Evolutionary conservation across 2,888 invertebrate species (phyloP).

Genomic region (Smittia sp.): DNA sequence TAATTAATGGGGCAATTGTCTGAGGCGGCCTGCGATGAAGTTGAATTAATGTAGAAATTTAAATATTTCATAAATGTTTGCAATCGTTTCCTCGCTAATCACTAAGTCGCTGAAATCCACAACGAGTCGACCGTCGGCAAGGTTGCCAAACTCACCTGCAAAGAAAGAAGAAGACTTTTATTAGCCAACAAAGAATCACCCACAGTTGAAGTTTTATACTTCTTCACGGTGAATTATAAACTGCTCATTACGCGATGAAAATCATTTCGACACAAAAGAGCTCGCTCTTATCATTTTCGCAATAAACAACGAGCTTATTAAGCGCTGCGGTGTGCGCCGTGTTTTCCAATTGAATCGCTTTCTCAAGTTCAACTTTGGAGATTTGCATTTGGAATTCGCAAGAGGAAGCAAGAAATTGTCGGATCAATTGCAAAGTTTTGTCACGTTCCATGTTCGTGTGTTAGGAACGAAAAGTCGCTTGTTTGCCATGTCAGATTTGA

Average conservation of each 20-base stretch:
- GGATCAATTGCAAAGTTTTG: neutral
- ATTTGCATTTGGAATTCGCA: neutral
- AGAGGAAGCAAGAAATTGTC: neutral
- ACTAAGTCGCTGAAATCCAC: neutral
- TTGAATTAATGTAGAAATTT: constrained; percentile 5
- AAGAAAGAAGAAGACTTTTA: neutral
- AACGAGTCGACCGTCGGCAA: neutral
- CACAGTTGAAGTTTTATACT: neutral
- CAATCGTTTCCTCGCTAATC: neutral
- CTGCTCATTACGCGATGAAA: neutral
- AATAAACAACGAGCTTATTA: neutral
- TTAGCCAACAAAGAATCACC: neutral
- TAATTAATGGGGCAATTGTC: constrained; percentile 17
- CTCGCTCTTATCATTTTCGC: constrained; percentile 10
- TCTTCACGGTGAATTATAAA: neutral
- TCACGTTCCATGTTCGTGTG: neutral
- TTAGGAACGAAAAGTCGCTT: neutral
- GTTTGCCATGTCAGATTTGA: neutral
- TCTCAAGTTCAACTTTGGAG: neutral
- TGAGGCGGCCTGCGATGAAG: neutral
- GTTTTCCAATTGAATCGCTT: neutral
- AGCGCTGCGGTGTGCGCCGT: neutral
- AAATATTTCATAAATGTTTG: neutral
- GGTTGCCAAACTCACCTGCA: constrained; percentile 21
- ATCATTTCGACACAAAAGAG: neutral